Evolutionary conservation across 2,797 vertebrate genomes (phyloP), one percentile per base, ranked within the genome.

Genomic region (Squalus acanthias): DNA sequence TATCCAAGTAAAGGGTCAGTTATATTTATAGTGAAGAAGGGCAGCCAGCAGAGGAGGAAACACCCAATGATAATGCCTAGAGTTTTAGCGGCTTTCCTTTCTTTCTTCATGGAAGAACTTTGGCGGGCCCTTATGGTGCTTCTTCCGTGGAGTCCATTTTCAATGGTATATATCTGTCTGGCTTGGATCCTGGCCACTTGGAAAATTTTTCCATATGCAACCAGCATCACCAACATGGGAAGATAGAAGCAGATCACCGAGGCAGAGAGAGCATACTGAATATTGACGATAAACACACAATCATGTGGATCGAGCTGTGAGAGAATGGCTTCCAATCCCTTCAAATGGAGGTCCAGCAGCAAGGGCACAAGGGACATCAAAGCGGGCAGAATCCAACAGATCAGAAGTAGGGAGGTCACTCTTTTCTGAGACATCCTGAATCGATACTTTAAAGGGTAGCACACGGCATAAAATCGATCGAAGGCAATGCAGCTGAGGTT

Each of bases 331-430:
- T 96, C 72, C n/a, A 26, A 3, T 29, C 63, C 57, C 92, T 50
- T 82, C 20, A 53, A 53, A 96, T 96, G 26, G 82, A 70, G 91
- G n/a, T 96, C 87, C 1, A 97, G 17, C 46, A 60, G 95, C 22
- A 97, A 93, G 1, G 96, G 96, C 76, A 97, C 60, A 26, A 72
- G 82, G 17, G 96, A 97, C 79, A 96, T 82, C 29, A 96, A 60
- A 67, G 96, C 15, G 33, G 97, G 97, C 92, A 96, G 65, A 15
- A 96, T 87, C 97, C 97, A 97, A 93, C 97, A 96, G 91, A 97
- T 96, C n/a, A 96, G 50, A 20, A 97, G 96, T 96, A 96, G 79
- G 22, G 67, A 0, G 70, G 96, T 65, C 46, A 97, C 96, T 89
- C 92, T 69, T 46, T 88, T 96, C 74, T 53, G 69, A 70, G 96